Evolutionary conservation across 2,888 invertebrate species (phyloP).

Genomic region (Reticulitermes lucifugus): DNA sequence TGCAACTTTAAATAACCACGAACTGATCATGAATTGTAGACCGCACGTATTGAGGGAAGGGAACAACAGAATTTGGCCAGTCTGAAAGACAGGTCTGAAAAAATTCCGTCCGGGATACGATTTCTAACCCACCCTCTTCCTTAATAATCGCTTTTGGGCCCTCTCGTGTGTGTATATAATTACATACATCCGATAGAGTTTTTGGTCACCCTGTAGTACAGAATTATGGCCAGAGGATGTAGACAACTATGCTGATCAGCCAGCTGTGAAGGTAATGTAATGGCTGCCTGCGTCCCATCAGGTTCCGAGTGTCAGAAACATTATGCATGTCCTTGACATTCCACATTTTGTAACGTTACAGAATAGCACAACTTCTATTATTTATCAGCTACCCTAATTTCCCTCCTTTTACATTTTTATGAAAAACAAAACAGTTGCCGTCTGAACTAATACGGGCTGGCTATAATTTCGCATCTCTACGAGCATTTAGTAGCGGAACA

Average conservation of each 20-base stretch:
- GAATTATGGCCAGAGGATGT: neutral
- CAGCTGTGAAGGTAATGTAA: slow-evolving; percentile 35
- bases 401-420: neutral
- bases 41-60: too few relatives aligned
- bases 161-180: too few relatives aligned
- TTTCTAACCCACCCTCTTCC: too few relatives aligned
- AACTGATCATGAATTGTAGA: too few relatives aligned
- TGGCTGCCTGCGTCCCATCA: slow-evolving; percentile 4
- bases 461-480: neutral
- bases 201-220: neutral
- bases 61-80: too few relatives aligned
- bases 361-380: neutral
- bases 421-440: neutral
- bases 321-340: slow-evolving; percentile 22
- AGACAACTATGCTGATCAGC: slow-evolving; percentile 11
- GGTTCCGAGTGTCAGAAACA: neutral
- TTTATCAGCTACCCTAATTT: slow-evolving; percentile 15
- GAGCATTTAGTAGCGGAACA: neutral
- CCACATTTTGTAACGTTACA: slow-evolving; percentile 10
- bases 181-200: neutral
- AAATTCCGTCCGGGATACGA: too few relatives aligned
- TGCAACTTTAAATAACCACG: too few relatives aligned
- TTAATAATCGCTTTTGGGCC: too few relatives aligned
- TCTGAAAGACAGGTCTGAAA: too few relatives aligned
- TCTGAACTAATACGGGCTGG: neutral